These are phyloP conservation scores for Harpagoxenus sublaevis DNA, from an alignment of 2,888 invertebrate species.

Conservation along the genomic window DNA sequence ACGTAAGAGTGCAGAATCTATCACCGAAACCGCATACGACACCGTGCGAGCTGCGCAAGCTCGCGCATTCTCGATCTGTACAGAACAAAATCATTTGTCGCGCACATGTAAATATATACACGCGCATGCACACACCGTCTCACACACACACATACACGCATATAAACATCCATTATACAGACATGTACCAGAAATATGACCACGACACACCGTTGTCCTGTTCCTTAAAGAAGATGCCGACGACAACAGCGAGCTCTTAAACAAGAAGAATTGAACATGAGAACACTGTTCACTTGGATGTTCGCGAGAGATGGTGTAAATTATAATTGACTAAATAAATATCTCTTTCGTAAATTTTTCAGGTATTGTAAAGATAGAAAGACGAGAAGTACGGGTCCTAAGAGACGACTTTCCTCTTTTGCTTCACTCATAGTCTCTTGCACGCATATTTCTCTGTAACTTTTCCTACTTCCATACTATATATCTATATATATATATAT, in stretches of 20 bases:
- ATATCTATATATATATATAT: too few species aligned
- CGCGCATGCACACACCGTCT: conserved; percentile 42
- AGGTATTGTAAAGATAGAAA: conserved; percentile 46
- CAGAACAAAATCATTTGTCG: conserved; percentile 42
- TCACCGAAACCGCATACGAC: conserved; percentile 38
- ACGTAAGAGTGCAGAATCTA: conserved; percentile 62
- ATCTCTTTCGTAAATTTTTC: conserved; percentile 56
- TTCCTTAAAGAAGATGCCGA: conserved; percentile 45
- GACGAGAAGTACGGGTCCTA: conserved; percentile 39
- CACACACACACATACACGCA: conserved; percentile 55
- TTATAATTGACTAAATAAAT: conserved; percentile 28
- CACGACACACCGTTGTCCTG: conserved; percentile 29
- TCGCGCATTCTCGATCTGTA: conserved; percentile 48
- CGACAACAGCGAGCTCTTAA: conserved; percentile 33
- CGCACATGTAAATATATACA: conserved; percentile 53
- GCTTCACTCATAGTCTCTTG: conserved; percentile 37
- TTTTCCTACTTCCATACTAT: conserved; percentile 11
- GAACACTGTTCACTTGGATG: conserved; percentile 49
- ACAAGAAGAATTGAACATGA: conserved; percentile 23
- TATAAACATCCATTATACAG: conserved; percentile 33
- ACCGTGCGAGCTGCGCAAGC: conserved; percentile 52
- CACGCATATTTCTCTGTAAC: conserved; percentile 41
- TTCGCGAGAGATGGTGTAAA: conserved; percentile 49
- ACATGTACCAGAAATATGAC: conserved; percentile 35
- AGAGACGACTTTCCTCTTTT: conserved; percentile 25